These are phyloP conservation scores for Oryzias woworae DNA, from an alignment of 2,113 vertebrate species.

Conservation along the genomic window DNA sequence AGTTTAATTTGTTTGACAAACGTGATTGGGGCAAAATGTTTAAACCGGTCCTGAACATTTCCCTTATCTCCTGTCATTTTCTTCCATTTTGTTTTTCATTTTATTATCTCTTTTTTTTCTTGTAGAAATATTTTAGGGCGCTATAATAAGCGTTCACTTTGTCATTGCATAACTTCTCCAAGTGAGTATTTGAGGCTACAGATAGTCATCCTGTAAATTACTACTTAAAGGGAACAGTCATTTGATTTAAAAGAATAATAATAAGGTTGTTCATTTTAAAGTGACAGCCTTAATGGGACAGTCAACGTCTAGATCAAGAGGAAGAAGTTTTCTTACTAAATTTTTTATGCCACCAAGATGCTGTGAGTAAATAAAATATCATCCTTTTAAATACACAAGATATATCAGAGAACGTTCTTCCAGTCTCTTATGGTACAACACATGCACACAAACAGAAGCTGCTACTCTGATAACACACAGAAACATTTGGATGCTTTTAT, in stretches of 20 bases:
- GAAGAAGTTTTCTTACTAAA: slow-evolving; percentile 3
- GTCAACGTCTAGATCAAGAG: slow-evolving; percentile 2
- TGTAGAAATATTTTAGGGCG: neutral
- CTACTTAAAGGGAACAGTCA: neutral
- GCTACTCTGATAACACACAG: neutral
- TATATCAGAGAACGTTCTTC: slow-evolving; percentile 15
- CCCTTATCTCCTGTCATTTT: slow-evolving; percentile 29
- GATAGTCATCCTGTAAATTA: neutral
- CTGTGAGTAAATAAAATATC: slow-evolving; percentile 31
- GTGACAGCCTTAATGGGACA: neutral
- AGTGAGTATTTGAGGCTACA: neutral
- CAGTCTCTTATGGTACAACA: neutral
- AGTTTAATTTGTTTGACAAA: slow-evolving; percentile 98
- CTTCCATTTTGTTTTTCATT: neutral
- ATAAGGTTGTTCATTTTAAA: slow-evolving; percentile 9
- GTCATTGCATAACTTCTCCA: neutral
- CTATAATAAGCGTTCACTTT: neutral
- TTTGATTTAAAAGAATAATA: neutral
- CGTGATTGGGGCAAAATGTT: slow-evolving; percentile 83
- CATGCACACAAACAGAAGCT: neutral
- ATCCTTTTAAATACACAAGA: slow-evolving; percentile 27
- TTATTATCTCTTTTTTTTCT: slow-evolving; percentile 1
- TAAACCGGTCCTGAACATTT: slow-evolving; percentile 65
- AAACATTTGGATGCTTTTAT: neutral
- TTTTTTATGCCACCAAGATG: slow-evolving; percentile 21